These are phyloP conservation scores for Caloenas nicobarica DNA, from an alignment of 2,113 vertebrate genomes.

Conservation along the genomic window DNA sequence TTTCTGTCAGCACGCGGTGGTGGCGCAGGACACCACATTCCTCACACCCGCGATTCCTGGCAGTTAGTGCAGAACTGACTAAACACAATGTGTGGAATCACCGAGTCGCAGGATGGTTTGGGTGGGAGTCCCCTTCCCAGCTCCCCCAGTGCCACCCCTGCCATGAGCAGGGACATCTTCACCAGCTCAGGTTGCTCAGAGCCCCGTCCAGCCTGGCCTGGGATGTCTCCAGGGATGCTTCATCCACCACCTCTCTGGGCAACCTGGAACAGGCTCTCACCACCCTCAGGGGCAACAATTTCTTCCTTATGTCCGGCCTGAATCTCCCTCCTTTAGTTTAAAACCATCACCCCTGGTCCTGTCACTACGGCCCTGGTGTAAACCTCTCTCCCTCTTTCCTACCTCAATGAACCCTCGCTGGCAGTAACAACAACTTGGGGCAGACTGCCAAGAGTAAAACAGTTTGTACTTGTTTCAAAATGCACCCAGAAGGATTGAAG, in stretches of 20 bases:
- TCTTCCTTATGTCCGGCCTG: too few species aligned
- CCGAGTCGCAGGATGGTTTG: not conserved
- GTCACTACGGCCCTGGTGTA: not conserved
- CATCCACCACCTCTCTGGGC: not conserved
- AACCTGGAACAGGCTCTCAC: rapidly evolving
- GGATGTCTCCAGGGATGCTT: not conserved
- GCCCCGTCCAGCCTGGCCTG: not conserved
- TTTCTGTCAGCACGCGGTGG: not conserved
- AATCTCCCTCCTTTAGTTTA: not conserved
- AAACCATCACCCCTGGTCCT: rapidly evolving
- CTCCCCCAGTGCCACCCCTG: too few species aligned
- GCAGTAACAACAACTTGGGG: not conserved
- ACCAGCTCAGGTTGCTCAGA: not conserved
- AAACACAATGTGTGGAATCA: not conserved
- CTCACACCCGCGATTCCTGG: not conserved
- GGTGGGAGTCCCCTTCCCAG: not conserved
- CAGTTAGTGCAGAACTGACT: not conserved
- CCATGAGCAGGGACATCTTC: not conserved
- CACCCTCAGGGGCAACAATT: rapidly evolving
- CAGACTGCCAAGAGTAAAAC: not conserved
- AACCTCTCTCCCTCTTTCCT: not conserved
- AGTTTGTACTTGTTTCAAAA: not conserved
- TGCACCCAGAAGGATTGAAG: not conserved
- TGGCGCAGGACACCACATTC: not conserved
- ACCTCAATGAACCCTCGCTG: rapidly evolving